phyloP scores from a whole-genome alignment of 2,797 vertebrate genomes.

The Mus caroli region DNA sequence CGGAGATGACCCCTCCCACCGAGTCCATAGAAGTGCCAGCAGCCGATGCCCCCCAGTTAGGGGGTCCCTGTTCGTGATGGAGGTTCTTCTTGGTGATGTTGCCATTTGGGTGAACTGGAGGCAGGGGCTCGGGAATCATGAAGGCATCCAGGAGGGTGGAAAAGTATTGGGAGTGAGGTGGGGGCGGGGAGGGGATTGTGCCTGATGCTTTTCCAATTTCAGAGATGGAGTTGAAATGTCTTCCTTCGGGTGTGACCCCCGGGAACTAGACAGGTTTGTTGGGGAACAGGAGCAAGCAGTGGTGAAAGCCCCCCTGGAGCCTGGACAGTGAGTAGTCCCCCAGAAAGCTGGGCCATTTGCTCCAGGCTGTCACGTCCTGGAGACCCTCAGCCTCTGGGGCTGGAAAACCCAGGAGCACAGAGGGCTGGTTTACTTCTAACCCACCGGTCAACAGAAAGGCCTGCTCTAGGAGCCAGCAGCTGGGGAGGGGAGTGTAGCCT shows the following conservation, averaged over 20 bases:
- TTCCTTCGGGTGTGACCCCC: not conserved
- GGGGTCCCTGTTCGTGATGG: not conserved
- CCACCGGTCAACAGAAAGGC: not conserved
- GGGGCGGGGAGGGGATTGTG: no score
- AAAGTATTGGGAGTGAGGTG: not conserved
- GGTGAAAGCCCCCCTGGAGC: not conserved
- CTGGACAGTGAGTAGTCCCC: no score
- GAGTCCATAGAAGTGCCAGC: not conserved
- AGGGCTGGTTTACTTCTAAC: not conserved
- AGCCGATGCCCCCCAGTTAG: not conserved
- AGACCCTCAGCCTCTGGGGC: not conserved
- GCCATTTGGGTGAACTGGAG: slow-evolving; percentile 58
- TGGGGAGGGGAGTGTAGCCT: not conserved
- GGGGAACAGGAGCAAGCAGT: not conserved
- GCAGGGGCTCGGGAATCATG: not conserved
- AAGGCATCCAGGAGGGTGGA: not conserved
- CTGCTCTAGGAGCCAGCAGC: not conserved
- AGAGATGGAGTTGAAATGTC: not conserved
- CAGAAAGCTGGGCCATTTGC: not conserved
- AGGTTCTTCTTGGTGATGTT: slow-evolving; percentile 55
- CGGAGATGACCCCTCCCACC: not conserved
- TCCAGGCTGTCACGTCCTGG: not conserved
- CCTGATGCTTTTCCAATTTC: not conserved
- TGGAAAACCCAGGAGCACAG: not conserved
- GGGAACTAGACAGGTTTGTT: not conserved